Evolutionary conservation across 2,888 invertebrate genomes (phyloP).

Genomic region (Rhamnusium bicolor): DNA sequence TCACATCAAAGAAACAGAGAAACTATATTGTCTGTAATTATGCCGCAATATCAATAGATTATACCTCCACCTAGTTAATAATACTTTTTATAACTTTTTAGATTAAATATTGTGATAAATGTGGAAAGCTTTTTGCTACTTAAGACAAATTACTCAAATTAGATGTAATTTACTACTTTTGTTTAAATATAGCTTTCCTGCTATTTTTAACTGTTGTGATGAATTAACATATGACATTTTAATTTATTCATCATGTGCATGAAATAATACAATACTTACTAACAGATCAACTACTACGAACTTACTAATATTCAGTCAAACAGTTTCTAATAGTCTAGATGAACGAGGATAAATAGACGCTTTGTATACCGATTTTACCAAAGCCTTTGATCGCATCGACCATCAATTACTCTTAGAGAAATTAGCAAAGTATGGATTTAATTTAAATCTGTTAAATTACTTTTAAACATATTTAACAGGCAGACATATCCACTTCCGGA

Average conservation of each 20-base stretch:
- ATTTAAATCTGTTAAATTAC: too few species aligned
- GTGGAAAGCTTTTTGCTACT: conserved; percentile 33
- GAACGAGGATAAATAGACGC: too few species aligned
- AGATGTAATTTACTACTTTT: conserved; percentile 26
- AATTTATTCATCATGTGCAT: neutral
- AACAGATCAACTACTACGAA: too few species aligned
- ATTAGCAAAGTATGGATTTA: too few species aligned
- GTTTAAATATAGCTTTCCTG: conserved; percentile 8
- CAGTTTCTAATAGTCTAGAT: too few species aligned
- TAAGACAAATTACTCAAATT: conserved; percentile 31
- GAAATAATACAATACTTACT: too few species aligned
- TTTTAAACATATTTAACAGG: too few species aligned
- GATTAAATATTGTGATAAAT: conserved; percentile 25
- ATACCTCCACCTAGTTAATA: conserved; percentile 26
- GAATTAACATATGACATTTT: neutral
- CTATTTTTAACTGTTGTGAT: conserved; percentile 1
- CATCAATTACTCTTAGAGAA: too few species aligned
- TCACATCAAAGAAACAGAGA: conserved; percentile 42
- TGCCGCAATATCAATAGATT: conserved; percentile 24
- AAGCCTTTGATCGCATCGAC: too few species aligned
- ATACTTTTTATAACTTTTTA: conserved; percentile 9
- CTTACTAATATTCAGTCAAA: too few species aligned
- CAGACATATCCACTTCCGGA: too few species aligned
- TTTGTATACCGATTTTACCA: too few species aligned
- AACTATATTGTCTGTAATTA: conserved; percentile 50